Evolutionary conservation across 2,113 vertebrate species (phyloP).

Genomic region (Dendrocopos noguchii): DNA sequence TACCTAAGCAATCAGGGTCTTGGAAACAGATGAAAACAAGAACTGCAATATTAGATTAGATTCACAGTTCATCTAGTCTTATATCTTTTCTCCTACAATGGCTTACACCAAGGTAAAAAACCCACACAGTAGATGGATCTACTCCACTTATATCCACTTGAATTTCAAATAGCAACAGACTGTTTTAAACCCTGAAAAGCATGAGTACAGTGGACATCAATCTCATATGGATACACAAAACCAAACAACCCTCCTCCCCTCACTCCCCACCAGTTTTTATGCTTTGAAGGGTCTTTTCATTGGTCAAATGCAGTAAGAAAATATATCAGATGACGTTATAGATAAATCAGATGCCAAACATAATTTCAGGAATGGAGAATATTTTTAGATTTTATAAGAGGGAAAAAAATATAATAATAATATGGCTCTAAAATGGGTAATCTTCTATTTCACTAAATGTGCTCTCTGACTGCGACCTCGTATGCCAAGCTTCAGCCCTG

Average conservation of each 20-base stretch:
- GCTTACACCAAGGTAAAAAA: not conserved
- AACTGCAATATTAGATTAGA: not conserved
- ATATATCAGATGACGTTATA: constrained; percentile 43
- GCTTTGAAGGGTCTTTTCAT: not conserved
- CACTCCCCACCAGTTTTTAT: not conserved
- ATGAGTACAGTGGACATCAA: not conserved
- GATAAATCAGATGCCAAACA: constrained; percentile 59
- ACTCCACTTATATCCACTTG: not conserved
- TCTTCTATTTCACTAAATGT: constrained; percentile 75
- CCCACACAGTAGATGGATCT: rapidly evolving
- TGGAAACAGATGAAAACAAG: not conserved
- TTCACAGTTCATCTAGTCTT: not conserved
- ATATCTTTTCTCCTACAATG: not conserved
- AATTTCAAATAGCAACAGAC: not conserved
- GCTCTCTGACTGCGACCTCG: constrained; percentile 64
- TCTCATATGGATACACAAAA: not conserved
- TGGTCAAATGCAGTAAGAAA: constrained; percentile 18
- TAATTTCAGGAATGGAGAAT: constrained; percentile 65
- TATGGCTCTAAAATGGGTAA: constrained; percentile 53
- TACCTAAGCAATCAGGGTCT: not conserved
- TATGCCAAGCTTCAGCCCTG: constrained; percentile 68
- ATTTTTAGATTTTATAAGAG: constrained; percentile 64
- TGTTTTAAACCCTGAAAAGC: not conserved
- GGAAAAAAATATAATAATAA: not conserved
- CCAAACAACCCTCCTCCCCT: rapidly evolving